Evolutionary conservation across 2,888 invertebrate species (phyloP), one percentile per base, ranked within the genome.

Genomic region (Desoria tigrina): DNA sequence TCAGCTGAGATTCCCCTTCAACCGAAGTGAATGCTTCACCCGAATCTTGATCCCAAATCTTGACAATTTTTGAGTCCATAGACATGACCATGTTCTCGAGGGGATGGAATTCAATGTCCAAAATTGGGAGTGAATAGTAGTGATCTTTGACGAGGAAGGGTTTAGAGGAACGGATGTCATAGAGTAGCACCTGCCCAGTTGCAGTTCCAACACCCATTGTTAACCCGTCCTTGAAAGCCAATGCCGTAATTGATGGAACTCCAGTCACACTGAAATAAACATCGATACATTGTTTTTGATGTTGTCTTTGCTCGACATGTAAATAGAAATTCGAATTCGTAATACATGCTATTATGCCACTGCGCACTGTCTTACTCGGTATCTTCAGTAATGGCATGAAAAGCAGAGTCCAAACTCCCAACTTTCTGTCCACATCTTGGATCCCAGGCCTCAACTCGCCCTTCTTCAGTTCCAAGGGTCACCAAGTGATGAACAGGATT

Each of bases 381-480:
- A 75, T 84, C 84, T 75, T 85, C 84, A 57, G 83, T 81, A 24
- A 86, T 79, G 71, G 85, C 85, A 77, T 83, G 83, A 55, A 87
- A 81, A 4, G 92, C 94, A 79, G 92, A 92, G 81, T 98, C 96
- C 24, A 99, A 81, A 21, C 86, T 84, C 7, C 89, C 92, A 73
- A 90, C 92, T 79, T 88, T 84, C 32, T 84, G 84, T 76, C 89
- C 87, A 2, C 85, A 84, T 66, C 99, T 84, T 11, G 95, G 94
- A 82, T 99, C 99, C 95, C 95, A 99, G 2, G 95, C 95, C 80
- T 99, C 97, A 0, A 99, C 87, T 76, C 87, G 88, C 0, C 98
- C 98, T 79, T 94, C 91, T 77, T 88, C 87, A 14, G 94, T 92
- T 11, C 97, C 97, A 77, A 90, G 87, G 58, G 90, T 82, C 23